These are phyloP conservation scores for Salpingus planirostris DNA, from an alignment of 2,888 invertebrate genomes.

Conservation along the genomic window DNA sequence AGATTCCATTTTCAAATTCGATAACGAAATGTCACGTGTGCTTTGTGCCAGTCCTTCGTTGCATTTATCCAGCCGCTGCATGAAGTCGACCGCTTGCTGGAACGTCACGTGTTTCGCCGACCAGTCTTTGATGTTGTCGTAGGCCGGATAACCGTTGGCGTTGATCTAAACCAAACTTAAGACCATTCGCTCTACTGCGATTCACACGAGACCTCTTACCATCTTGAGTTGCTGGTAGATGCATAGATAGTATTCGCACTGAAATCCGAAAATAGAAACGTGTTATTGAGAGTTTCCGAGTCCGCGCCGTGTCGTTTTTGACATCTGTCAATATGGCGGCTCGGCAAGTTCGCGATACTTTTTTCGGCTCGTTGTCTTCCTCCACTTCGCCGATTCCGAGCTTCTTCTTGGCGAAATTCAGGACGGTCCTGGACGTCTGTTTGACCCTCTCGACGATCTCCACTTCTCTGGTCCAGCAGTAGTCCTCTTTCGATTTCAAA, in stretches of 20 bases:
- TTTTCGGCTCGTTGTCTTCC: slow-evolving; percentile 23
- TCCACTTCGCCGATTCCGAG: slow-evolving; percentile 26
- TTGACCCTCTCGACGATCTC: slow-evolving; percentile 27
- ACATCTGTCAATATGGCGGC: too few species aligned
- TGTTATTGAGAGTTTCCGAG: slow-evolving; percentile 3
- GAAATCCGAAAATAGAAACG: too few species aligned
- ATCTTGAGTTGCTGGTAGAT: slow-evolving; percentile 20
- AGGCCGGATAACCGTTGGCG: slow-evolving; percentile 23
- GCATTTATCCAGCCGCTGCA: slow-evolving; percentile 20
- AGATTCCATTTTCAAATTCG: neutral
- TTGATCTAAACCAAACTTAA: slow-evolving; percentile 30
- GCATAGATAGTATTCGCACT: slow-evolving; percentile 26
- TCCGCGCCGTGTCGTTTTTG: too few species aligned
- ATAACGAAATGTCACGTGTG: slow-evolving; percentile 16
- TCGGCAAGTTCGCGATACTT: too few species aligned
- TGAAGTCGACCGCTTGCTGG: slow-evolving; percentile 21
- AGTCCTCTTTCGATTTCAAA: slow-evolving; percentile 25
- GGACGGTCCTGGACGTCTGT: slow-evolving; percentile 27
- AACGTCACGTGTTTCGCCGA: slow-evolving; percentile 26
- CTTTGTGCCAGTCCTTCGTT: slow-evolving; percentile 20
- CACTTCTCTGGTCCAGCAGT: slow-evolving; percentile 26
- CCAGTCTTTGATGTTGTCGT: slow-evolving; percentile 27
- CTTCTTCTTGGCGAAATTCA: slow-evolving; percentile 31
- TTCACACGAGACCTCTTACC: slow-evolving; percentile 17
- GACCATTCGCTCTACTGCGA: too few species aligned